Percentiles rank a stretch among this genome's conserved stretches.
Evolutionary conservation across 1,140 invertebrate genomes (phyloP).

Genomic region (Conus ventricosus): DNA sequence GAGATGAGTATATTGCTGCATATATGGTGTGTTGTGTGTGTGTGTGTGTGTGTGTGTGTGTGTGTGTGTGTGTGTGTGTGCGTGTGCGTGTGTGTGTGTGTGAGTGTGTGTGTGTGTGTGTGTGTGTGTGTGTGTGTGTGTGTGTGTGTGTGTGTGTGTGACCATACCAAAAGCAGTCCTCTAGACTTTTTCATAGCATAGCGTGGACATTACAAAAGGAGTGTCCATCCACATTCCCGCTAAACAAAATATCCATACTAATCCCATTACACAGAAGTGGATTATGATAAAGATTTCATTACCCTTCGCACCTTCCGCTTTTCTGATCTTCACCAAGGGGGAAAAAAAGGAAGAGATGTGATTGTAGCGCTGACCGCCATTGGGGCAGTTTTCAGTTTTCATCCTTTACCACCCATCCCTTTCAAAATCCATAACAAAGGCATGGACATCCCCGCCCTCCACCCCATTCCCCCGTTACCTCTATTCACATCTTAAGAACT

Average conservation of each 20-base stretch:
- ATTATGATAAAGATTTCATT: background rate
- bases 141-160: background rate
- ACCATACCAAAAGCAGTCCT: background rate
- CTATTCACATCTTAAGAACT: too few species aligned
- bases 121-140: background rate
- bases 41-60: background rate
- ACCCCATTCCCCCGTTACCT: too few species aligned
- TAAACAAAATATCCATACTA: too few species aligned
- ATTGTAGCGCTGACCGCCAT: too few species aligned
- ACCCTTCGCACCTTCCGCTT: background rate
- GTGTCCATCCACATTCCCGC: background rate
- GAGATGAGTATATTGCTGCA: background rate
- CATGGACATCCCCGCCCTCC: too few species aligned
- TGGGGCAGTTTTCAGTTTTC: too few species aligned
- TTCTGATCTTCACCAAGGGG: background rate
- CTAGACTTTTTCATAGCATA: background rate
- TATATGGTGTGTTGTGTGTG: background rate
- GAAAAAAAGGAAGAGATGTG: too few species aligned
- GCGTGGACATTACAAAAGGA: background rate
- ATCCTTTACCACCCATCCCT: too few species aligned
- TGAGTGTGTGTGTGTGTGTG: background rate
- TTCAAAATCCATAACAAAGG: too few species aligned
- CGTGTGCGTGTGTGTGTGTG: background rate
- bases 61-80: background rate
- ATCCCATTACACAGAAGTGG: too few species aligned